These are phyloP conservation scores for Phylloscopus trochilus DNA, from an alignment of 2,113 vertebrate genomes.

Conservation along the genomic window DNA sequence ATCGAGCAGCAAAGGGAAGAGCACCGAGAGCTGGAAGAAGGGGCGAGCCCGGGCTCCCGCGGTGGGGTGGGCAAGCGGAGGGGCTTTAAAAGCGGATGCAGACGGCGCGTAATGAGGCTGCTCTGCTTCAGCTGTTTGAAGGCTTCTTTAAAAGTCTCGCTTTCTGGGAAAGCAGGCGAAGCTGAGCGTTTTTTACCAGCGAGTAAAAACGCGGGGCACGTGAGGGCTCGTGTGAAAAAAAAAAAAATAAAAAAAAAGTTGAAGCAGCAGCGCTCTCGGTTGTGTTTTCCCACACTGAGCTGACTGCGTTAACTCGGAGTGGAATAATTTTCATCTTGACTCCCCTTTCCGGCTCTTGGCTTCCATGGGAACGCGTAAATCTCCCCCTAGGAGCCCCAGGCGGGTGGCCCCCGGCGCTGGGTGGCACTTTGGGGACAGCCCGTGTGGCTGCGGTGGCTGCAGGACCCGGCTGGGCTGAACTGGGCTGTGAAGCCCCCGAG, in stretches of 20 bases:
- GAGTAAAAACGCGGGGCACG: background rate
- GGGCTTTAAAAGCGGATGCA: background rate
- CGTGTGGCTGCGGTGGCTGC: fast-evolving
- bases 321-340: fast-evolving
- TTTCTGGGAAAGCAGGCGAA: background rate
- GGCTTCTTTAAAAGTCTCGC: background rate
- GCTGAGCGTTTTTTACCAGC: background rate
- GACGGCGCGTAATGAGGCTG: background rate
- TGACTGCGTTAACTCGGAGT: fast-evolving
- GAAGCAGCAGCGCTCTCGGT: background rate
- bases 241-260: no score
- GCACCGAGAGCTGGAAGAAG: fast-evolving
- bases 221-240: background rate
- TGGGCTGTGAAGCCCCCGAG: background rate
- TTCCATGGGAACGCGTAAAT: background rate
- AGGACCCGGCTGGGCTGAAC: background rate
- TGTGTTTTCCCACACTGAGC: background rate
- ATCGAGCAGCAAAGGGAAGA: background rate
- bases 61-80: background rate
- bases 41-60: background rate
- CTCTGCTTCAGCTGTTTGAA: background rate
- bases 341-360: background rate
- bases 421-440: background rate
- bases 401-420: background rate
- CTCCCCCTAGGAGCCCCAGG: background rate